Evolutionary conservation across 2,888 invertebrate genomes (phyloP).

Genomic region (Lydus trimaculatus): DNA sequence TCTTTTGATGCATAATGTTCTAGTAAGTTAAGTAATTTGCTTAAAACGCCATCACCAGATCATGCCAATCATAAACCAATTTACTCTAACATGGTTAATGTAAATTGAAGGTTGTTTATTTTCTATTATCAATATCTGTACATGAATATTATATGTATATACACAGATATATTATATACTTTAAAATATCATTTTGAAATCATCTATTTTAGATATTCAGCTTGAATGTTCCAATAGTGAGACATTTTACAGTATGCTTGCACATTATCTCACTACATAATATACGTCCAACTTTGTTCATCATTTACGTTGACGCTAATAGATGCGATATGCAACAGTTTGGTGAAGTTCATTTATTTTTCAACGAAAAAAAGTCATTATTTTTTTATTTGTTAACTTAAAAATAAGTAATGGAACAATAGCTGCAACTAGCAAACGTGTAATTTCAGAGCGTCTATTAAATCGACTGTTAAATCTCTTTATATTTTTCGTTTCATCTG

Average conservation of each 20-base stretch:
- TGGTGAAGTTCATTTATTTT: not conserved
- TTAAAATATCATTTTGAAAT: not conserved
- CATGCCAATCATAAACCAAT: slow-evolving; percentile 6
- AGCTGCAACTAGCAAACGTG: too few relatives aligned
- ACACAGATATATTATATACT: not conserved
- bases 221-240: not conserved
- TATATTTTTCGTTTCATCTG: too few relatives aligned
- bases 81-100: not conserved
- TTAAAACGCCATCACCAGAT: not conserved
- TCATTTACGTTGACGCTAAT: not conserved
- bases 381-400: not conserved
- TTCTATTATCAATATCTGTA: not conserved
- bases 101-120: not conserved
- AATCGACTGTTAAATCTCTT: too few relatives aligned
- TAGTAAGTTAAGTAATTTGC: not conserved
- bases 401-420: not conserved
- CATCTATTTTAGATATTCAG: not conserved
- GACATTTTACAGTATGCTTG: not conserved
- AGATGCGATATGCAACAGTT: not conserved
- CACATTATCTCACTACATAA: not conserved
- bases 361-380: not conserved
- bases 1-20: not conserved
- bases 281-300: not conserved
- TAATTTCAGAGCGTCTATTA: too few relatives aligned
- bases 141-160: not conserved